A percentile compares a stretch with the other conserved stretches of the same genome.
Evolutionary conservation across 2,113 vertebrate species (phyloP).

Genomic region (Chloropsis cyanopogon): DNA sequence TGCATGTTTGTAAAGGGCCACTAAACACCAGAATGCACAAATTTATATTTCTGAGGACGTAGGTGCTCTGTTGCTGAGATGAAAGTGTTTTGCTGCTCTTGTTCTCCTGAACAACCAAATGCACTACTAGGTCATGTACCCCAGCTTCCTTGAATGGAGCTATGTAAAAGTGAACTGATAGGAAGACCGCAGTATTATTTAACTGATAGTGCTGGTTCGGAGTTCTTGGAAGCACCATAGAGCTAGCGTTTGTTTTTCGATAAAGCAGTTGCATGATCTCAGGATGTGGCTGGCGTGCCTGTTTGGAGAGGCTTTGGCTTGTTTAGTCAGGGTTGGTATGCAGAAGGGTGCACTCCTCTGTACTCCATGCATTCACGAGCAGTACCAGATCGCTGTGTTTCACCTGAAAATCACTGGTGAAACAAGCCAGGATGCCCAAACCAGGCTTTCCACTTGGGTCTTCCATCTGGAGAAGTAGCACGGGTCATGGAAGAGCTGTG

Average conservation of each 20-base stretch:
- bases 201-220: not conserved
- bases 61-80: not conserved
- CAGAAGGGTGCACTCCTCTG: not conserved
- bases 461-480: not conserved
- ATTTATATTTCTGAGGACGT: fast-evolving
- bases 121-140: not conserved
- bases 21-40: not conserved
- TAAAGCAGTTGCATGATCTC: not conserved
- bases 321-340: not conserved
- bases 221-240: not conserved
- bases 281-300: not conserved
- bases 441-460: not conserved
- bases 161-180: not conserved
- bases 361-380: fast-evolving
- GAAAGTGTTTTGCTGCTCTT: not conserved
- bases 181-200: not conserved
- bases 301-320: conserved; percentile 24
- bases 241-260: not conserved
- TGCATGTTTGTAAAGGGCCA: not conserved
- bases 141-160: not conserved
- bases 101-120: not conserved
- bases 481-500: not conserved
- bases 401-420: not conserved
- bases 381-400: not conserved
- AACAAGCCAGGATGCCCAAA: not conserved